Conservation (phyloP, 2,113 vertebrate species). For the Poecile atricapillus region DNA sequence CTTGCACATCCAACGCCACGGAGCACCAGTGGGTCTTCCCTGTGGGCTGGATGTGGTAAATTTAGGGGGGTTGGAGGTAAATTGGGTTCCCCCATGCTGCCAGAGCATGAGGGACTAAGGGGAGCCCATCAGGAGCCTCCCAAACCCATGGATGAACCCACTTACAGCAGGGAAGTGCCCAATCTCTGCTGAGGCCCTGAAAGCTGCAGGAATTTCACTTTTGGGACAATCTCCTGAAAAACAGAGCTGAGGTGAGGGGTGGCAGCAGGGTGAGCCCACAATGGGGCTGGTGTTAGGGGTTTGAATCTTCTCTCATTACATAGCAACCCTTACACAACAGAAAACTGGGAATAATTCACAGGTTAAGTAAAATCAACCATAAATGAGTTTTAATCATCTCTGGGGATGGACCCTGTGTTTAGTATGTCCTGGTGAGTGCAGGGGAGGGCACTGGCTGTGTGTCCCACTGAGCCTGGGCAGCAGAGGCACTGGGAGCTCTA, state of each 20-base stretch:
- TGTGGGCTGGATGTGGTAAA: background rate
- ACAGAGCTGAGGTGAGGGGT: background rate
- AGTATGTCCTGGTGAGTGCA: too few relatives aligned
- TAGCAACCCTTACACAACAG: background rate
- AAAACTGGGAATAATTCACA: background rate
- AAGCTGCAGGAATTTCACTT: background rate
- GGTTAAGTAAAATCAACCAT: background rate
- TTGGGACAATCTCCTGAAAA: background rate
- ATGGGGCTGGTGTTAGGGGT: background rate
- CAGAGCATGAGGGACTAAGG: background rate
- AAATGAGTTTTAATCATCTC: background rate
- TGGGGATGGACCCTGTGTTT: rapidly evolving
- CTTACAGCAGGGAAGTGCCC: background rate
- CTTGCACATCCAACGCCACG: rapidly evolving
- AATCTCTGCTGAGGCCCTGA: background rate
- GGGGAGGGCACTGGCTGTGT: background rate
- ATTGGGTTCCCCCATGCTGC: background rate
- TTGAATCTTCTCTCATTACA: background rate
- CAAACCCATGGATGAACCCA: rapidly evolving
- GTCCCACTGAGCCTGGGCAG: background rate
- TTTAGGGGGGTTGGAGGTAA: background rate
- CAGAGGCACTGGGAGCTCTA: background rate
- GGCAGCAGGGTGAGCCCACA: background rate
- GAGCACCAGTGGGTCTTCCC: background rate
- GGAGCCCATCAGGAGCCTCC: background rate